These are phyloP conservation scores for Phaonia tiefii DNA, from an alignment of 2,888 invertebrate species.

Conservation along the genomic window DNA sequence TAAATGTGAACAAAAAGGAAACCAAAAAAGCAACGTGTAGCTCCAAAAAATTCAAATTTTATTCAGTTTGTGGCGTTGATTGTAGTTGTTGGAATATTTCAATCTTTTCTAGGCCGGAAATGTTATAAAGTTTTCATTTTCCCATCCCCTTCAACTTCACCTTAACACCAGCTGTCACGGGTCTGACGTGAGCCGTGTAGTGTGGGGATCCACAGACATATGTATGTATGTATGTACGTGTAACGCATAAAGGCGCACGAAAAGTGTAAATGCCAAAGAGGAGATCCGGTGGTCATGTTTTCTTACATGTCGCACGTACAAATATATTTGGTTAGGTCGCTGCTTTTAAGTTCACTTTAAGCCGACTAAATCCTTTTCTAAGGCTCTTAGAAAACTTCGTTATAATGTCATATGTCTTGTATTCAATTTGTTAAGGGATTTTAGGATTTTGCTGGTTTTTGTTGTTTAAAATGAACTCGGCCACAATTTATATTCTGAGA, in stretches of 20 bases:
- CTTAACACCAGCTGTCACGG: background rate
- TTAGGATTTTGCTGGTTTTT: background rate
- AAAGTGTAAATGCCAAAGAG: slow-evolving; percentile 9
- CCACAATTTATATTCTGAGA: too few relatives aligned
- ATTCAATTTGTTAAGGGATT: slow-evolving; percentile 22
- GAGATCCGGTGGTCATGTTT: slow-evolving; percentile 56
- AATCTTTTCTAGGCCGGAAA: slow-evolving; percentile 62
- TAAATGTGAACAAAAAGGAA: background rate
- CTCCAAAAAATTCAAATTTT: slow-evolving; percentile 19
- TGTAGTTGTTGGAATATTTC: slow-evolving; percentile 4
- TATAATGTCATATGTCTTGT: slow-evolving; percentile 7
- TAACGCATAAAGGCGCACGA: background rate
- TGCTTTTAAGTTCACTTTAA: slow-evolving; percentile 45
- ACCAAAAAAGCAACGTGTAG: slow-evolving; percentile 37
- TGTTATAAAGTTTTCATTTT: slow-evolving; percentile 50
- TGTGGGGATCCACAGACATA: too few relatives aligned
- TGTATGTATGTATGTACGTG: slow-evolving; percentile 37
- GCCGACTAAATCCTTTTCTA: slow-evolving; percentile 53
- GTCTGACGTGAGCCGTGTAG: too few relatives aligned
- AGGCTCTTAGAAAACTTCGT: slow-evolving; percentile 41
- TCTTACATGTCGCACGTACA: background rate
- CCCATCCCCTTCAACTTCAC: background rate
- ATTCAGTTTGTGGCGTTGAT: slow-evolving; percentile 35
- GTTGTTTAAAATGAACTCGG: too few relatives aligned
- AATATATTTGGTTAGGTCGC: slow-evolving; percentile 1